Base-by-base conservation (phyloP, 1,140 invertebrate genomes). In the Drosophila orosa region DNA sequence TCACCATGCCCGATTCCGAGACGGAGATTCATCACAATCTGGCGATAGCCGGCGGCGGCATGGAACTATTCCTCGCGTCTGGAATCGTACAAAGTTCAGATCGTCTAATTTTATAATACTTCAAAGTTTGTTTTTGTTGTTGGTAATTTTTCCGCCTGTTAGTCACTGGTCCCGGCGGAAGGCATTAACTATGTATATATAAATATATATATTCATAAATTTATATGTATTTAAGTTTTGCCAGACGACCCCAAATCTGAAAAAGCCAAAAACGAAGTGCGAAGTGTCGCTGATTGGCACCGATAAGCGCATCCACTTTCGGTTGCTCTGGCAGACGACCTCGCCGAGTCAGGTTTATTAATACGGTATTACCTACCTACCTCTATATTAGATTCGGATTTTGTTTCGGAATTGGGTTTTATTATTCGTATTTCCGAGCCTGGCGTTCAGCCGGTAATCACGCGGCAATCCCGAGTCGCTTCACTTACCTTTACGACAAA, bases 91-190 rank as follows among this genome's bases (percentile, higher is more conserved):
- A 89, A 87, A 87, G 84, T 87, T 71, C 84, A 59, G 10, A 19
- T 50, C 52, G 44, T 78, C 50, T 71, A 78, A 58, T 67, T 76
- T 48, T 60, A 66, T 63, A 71, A 56, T 76, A 79, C 55, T 74
- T 73, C 42, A 72, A 65, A n/a, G n/a, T 74, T 86, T 80, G 72
- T 83, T 87, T 80, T n/a, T n/a, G n/a, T n/a, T 89, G 76, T 25
- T 50, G 62, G 60, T 71, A 57, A 71, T 48, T 72, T 54, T 63
- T 74, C 62, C 66, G 60, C 74, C 67, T 52, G 79, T 87, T 87
- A 87, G 83, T 87, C 83, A 87, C 58, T 72, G 44, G 54, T 40
- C 22, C 22, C 27, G 58, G 56, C 63, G 56, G 40, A 80, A 69
- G 65, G 47, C 44, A 61, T 48, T 24, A 63, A 61, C 52, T 55